A percentile compares a stretch with the other conserved stretches of the same genome.
phyloP scores from a whole-genome alignment of 2,888 invertebrate genomes.

The Aspidiotus destructor region DNA sequence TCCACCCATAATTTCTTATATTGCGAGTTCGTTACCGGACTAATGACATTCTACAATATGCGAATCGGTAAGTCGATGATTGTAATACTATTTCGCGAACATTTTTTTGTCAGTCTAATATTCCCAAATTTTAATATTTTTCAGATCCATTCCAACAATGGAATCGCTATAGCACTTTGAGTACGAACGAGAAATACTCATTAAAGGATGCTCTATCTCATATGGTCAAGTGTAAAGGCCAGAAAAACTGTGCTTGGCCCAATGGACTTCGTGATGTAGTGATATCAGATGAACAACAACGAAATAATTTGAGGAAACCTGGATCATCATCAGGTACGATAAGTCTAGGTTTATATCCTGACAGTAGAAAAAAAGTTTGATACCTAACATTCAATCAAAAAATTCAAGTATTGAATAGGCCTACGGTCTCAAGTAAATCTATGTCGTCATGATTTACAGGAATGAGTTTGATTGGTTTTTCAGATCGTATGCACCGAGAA shows the following conservation, averaged over 20 bases:
- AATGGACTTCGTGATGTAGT: too few species aligned
- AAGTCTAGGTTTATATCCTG: too few species aligned
- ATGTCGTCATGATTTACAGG: too few species aligned
- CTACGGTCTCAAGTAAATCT: too few species aligned
- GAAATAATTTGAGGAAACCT: too few species aligned
- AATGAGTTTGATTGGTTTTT: too few species aligned
- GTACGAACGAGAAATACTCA: constrained; percentile 62
- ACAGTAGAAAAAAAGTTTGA: too few species aligned
- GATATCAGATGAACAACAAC: too few species aligned
- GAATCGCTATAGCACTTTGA: constrained; percentile 74
- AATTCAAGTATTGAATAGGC: too few species aligned
- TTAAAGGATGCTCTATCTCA: constrained; percentile 72
- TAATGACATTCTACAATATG: constrained; percentile 88
- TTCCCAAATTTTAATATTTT: constrained; percentile 37
- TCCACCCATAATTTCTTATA: constrained; percentile 90
- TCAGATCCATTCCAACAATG: constrained; percentile 89
- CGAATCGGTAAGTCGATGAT: constrained; percentile 53
- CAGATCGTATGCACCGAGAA: too few species aligned
- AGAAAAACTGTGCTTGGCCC: constrained; percentile 49
- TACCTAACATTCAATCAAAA: too few species aligned
- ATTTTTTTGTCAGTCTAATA: constrained; percentile 13
- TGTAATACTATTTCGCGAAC: not conserved
- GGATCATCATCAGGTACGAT: too few species aligned
- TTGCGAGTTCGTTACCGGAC: constrained; percentile 95
- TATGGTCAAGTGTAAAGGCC: constrained; percentile 71